These are phyloP conservation scores for Paragorgia papillata DNA, from an alignment of 92 coral and sea anemone species.

Conservation along the genomic window DNA sequence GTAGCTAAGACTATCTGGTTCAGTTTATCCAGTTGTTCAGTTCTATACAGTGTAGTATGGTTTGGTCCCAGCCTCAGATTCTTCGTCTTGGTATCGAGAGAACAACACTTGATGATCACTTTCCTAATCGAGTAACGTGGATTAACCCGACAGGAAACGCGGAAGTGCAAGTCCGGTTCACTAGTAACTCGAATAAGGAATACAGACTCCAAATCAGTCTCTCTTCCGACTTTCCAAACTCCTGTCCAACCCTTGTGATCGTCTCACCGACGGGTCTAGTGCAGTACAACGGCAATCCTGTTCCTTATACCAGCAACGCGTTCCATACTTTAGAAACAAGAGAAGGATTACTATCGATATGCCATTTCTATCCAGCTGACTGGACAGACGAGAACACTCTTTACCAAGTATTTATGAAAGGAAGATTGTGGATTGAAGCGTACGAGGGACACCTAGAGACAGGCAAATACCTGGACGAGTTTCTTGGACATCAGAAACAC, in stretches of 20 bases:
- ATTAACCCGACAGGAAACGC: conserved; percentile 65
- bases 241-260: conserved; percentile 71
- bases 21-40: no score
- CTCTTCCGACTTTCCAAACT: conserved; percentile 76
- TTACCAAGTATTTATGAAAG: conserved; percentile 52
- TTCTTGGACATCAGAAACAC: conserved; percentile 29
- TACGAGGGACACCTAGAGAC: conserved; percentile 48
- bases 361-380: conserved; percentile 33
- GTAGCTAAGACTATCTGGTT: no score
- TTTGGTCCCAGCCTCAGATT: conserved; percentile 68
- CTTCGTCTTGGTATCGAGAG: conserved; percentile 65
- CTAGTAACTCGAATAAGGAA: conserved; percentile 55
- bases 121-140: conserved; percentile 68
- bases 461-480: conserved; percentile 34
- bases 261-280: conserved; percentile 46
- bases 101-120: conserved; percentile 58
- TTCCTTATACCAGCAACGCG: conserved; percentile 26
- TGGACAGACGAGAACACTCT: conserved; percentile 43
- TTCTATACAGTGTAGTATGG: no score
- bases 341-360: conserved; percentile 39
- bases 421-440: conserved; percentile 51
- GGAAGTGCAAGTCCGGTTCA: conserved; percentile 63
- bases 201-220: conserved; percentile 63
- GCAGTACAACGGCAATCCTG: not conserved
- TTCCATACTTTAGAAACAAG: conserved; percentile 42